phyloP scores from a whole-genome alignment of 2,113 vertebrate genomes.

The Strix aluco region DNA sequence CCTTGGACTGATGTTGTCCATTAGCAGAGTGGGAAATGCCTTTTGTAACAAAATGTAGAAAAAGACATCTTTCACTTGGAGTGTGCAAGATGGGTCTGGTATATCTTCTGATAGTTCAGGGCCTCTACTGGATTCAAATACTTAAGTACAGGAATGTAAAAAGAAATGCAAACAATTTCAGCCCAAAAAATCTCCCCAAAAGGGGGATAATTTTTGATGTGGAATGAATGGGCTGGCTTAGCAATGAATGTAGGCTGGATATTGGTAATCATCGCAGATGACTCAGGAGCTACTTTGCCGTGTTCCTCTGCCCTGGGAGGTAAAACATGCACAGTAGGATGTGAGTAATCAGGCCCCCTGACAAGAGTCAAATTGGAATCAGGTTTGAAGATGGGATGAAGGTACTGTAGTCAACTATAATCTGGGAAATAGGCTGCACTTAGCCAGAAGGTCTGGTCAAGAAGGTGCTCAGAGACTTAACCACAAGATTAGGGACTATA shows the following conservation, averaged over 20 bases:
- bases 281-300: background rate
- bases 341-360: background rate
- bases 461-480: background rate
- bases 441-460: background rate
- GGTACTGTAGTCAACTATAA: background rate
- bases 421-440: background rate
- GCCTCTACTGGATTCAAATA: background rate
- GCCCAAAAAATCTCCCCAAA: background rate
- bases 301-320: background rate
- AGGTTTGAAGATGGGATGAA: background rate
- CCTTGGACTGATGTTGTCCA: background rate
- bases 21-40: background rate
- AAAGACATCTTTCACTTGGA: background rate
- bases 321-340: background rate
- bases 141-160: background rate
- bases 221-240: background rate
- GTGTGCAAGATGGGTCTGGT: background rate
- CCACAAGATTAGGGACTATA: background rate
- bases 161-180: background rate
- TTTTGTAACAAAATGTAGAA: background rate
- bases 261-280: background rate
- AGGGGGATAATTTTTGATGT: background rate
- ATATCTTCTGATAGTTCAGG: background rate
- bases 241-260: background rate
- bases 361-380: background rate